Evolutionary conservation across 2,888 invertebrate genomes (phyloP), one percentile per base, ranked within the genome.

Genomic region (Peribatodes rhomboidaria): DNA sequence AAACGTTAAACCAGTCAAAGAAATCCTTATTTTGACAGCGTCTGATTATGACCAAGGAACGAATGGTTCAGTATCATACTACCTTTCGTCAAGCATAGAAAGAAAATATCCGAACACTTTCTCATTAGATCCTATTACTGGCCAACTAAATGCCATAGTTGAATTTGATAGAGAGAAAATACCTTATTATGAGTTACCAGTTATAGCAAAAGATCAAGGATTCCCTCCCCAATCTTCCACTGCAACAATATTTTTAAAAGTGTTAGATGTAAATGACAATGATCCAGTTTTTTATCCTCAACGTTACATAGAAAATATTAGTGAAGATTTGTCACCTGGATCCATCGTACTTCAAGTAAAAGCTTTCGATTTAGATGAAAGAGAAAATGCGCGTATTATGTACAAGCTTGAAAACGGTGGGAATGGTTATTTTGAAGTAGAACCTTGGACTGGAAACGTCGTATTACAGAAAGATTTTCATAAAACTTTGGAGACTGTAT

Each of bases 11-110:
- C 95, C 97, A 0, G 95, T 96, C 69, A 97, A 97, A 71, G 93
- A 97, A 75, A 96, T 98, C 22, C 96, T 98, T 0, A 96, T 97
- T 87, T 87, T 98, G 57, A 96, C 97, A 27, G 98, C 98, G 18
- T 95, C 96, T 8, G 98, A 98, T 92, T 97, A 97, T 85, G 98
- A 98, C 89, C 98, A 98, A 88, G 98, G 98, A 35, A 97, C 98
- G 7, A 98, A 98, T 89, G 98, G 98, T 35, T 98, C 97, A 77
- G 96, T 98, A 20, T 96, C 97, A 14, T 98, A 98, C 84, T 95
- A 95, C 73, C 90, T 98, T 61, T 96, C 97, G 77, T 94, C 96
- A 2, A 96, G 96, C 73, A 96, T 97, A 13, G 95, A 96, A 70
- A 95, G 96, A 76, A 95, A 95, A 78, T 98, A 98, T 85, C 97